Evolutionary conservation across 2,797 vertebrate genomes (phyloP).

Genomic region (Tadarida brasiliensis): DNA sequence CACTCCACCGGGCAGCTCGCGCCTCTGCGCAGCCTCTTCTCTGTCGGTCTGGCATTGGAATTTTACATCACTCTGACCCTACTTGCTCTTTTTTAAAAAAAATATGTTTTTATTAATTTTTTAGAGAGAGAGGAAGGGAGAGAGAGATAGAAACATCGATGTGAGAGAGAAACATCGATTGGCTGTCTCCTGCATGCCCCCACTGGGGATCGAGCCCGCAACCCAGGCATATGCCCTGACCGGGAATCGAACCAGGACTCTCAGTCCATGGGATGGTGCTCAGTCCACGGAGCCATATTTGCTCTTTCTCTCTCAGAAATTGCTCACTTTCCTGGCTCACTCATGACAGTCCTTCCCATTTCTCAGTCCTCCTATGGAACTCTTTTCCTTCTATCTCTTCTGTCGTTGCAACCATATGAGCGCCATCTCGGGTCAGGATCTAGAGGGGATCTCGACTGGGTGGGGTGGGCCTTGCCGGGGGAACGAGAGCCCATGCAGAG

Average conservation of each 20-base stretch:
- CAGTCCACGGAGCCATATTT: no score
- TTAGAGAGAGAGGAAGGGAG: no score
- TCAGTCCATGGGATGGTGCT: no score
- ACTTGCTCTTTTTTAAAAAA: neutral
- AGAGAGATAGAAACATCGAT: no score
- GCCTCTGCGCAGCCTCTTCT: neutral
- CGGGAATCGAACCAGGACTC: no score
- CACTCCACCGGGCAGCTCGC: slow-evolving; percentile 20
- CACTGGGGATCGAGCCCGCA: no score
- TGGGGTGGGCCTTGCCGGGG: neutral
- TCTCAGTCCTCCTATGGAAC: neutral
- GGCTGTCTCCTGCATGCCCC: no score
- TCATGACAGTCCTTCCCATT: neutral
- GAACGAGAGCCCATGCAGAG: neutral
- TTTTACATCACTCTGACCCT: neutral
- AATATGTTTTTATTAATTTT: no score
- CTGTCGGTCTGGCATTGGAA: neutral
- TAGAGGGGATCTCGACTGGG: neutral
- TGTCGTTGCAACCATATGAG: neutral
- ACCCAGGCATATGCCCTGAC: no score
- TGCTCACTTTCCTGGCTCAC: neutral
- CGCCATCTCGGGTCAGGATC: neutral
- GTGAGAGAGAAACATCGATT: no score
- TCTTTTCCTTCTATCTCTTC: neutral
- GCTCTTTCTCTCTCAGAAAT: neutral